A percentile compares a stretch with the other conserved stretches of the same genome.
phyloP scores from a whole-genome alignment of 2,113 vertebrate genomes.

The Jacana jacana region DNA sequence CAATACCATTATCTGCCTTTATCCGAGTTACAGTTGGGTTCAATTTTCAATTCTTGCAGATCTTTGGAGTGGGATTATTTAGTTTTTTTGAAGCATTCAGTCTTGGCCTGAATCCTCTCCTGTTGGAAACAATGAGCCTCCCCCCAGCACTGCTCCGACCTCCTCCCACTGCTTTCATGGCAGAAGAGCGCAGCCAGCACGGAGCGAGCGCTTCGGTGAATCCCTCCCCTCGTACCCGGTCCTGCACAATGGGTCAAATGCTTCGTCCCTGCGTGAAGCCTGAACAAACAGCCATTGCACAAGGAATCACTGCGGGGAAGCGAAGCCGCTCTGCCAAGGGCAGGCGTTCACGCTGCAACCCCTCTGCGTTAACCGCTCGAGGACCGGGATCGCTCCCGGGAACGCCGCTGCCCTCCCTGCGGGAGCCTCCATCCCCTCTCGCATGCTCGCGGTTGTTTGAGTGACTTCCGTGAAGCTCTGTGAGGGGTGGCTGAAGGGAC shows the following conservation, averaged over 20 bases:
- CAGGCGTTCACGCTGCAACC: accelerated
- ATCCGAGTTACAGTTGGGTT: constrained; percentile 2
- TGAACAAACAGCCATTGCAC: constrained; percentile 25
- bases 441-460: too few relatives aligned
- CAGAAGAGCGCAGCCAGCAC: neutral
- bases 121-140: neutral
- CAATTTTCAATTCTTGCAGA: constrained; percentile 29
- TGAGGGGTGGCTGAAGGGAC: neutral
- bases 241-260: neutral
- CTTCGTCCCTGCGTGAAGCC: constrained; percentile 36
- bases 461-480: accelerated
- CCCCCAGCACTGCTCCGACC: neutral
- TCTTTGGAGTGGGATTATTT: constrained; percentile 9
- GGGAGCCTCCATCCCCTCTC: neutral
- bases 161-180: neutral
- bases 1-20: neutral
- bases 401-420: neutral
- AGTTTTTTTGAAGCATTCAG: neutral
- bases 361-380: accelerated
- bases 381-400: accelerated
- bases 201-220: neutral
- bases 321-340: neutral
- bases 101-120: neutral
- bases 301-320: neutral
- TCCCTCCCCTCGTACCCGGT: neutral